Conservation (phyloP, 2,888 invertebrate species). For the Melinopterus prodromus region DNA sequence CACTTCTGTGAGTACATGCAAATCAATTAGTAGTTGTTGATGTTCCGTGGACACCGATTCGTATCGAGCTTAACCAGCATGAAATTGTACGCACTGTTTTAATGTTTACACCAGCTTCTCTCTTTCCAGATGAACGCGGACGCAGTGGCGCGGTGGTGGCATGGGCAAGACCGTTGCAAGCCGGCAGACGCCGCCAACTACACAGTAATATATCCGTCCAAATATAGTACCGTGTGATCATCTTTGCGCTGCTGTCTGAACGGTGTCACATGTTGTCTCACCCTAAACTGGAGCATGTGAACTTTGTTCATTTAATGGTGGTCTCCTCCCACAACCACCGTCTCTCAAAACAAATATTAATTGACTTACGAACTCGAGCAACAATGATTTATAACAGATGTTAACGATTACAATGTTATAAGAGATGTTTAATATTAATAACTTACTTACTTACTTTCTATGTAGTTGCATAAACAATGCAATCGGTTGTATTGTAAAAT, state of each 20-base stretch:
- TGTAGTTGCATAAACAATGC: too few relatives aligned
- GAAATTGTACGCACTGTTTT: neutral
- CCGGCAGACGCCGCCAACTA: neutral
- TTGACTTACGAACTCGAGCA: neutral
- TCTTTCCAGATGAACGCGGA: neutral
- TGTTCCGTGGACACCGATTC: neutral
- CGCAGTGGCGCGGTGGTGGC: neutral
- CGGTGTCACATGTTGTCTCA: conserved; percentile 31
- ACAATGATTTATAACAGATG: neutral
- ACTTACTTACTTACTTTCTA: neutral
- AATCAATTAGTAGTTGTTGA: conserved; percentile 4
- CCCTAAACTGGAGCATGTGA: conserved; percentile 37
- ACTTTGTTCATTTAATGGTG: conserved; percentile 17
- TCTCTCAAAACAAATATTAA: conserved; percentile 4
- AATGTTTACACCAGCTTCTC: conserved; percentile 4
- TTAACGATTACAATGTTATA: neutral
- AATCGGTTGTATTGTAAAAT: too few relatives aligned
- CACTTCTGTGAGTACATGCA: neutral
- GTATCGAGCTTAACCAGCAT: neutral
- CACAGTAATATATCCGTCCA: conserved; percentile 10
- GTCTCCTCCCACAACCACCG: conserved; percentile 4
- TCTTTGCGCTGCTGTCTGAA: conserved; percentile 16
- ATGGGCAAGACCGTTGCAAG: neutral
- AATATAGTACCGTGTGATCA: conserved; percentile 25
- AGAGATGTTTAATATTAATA: neutral